phyloP scores from a whole-genome alignment of 2,888 invertebrate genomes.

The Lydus trimaculatus region DNA sequence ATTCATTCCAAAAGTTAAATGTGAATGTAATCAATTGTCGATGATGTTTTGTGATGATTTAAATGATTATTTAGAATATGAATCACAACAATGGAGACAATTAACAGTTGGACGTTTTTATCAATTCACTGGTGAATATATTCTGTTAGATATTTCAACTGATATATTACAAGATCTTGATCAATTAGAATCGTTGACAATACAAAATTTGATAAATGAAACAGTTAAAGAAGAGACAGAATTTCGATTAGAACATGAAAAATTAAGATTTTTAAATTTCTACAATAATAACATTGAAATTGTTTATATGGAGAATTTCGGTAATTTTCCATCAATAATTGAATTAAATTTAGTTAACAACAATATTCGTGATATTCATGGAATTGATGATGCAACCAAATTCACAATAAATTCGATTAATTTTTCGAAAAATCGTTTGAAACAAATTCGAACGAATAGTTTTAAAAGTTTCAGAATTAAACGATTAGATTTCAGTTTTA shows the following conservation, averaged over 20 bases:
- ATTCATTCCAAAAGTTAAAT: background rate
- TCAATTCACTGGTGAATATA: background rate
- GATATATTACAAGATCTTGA: background rate
- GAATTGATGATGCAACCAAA: background rate
- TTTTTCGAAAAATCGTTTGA: background rate
- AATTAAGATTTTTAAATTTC: background rate
- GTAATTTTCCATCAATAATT: background rate
- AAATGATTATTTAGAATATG: background rate
- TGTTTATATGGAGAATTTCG: background rate
- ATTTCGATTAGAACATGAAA: background rate
- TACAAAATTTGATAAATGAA: slow-evolving; percentile 1
- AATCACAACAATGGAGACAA: background rate
- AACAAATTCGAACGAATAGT: background rate
- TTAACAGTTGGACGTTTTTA: background rate
- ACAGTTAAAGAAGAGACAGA: background rate
- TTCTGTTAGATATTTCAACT: background rate
- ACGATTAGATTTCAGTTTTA: background rate
- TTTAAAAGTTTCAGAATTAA: background rate
- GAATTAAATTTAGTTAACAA: background rate
- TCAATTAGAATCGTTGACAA: background rate
- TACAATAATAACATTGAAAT: background rate
- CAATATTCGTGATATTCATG: background rate
- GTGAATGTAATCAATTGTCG: background rate
- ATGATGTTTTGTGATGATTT: background rate
- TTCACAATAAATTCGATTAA: background rate